Conservation (phyloP, 2,113 vertebrate species). For the Nannobrachium achirus region DNA sequence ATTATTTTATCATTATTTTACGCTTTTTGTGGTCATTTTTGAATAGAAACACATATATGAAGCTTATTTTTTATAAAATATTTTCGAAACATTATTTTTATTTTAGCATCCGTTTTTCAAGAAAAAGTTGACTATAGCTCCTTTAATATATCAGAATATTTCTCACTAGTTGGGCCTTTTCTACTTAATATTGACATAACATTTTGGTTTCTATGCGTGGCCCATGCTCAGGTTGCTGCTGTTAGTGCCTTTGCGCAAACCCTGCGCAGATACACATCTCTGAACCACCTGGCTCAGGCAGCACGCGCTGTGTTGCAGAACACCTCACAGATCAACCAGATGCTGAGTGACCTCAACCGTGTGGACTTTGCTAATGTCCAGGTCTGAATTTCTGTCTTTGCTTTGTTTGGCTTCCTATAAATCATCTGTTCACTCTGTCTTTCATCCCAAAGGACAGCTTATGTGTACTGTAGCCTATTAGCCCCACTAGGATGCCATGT, state of each 20-base stretch:
- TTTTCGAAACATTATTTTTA: too few species aligned
- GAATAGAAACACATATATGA: too few species aligned
- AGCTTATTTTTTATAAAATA: too few species aligned
- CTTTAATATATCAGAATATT: too few species aligned
- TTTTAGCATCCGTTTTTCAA: too few species aligned
- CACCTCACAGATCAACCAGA: slow-evolving; percentile 98
- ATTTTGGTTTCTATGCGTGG: not conserved
- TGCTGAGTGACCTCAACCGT: slow-evolving; percentile 98
- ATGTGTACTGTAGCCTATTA: too few species aligned
- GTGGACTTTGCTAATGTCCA: slow-evolving; percentile 98
- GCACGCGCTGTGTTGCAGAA: slow-evolving; percentile 96
- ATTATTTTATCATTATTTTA: too few species aligned
- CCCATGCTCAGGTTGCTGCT: slow-evolving; percentile 85
- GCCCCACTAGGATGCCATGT: not conserved
- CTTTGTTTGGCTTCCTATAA: not conserved
- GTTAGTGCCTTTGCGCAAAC: slow-evolving; percentile 98
- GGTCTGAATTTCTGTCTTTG: slow-evolving; percentile 71
- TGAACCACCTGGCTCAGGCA: slow-evolving; percentile 97
- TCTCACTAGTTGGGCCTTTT: too few species aligned
- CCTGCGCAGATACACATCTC: slow-evolving; percentile 93
- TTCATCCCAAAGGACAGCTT: not conserved
- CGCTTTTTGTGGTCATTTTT: too few species aligned
- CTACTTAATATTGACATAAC: not conserved
- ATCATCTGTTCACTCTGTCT: not conserved
- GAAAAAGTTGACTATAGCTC: too few species aligned